Base-by-base conservation (phyloP, 2,797 vertebrate genomes). In the Lepilemur ruficaudatus region DNA sequence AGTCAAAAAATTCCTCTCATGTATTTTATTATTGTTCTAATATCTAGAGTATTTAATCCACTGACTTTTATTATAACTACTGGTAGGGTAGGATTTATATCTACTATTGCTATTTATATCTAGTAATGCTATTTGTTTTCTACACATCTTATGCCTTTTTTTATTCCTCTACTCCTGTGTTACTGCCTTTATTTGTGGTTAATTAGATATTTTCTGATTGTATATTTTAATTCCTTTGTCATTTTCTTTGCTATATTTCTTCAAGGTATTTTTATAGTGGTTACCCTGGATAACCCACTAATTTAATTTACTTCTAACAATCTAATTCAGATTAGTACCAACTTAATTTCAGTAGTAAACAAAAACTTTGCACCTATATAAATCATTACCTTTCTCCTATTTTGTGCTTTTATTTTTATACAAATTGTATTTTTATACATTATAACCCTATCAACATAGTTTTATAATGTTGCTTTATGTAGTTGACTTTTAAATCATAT, bases 401-500 rank as follows among this genome's bases (percentile, higher is more conserved):
- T 50, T 73, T 75, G 25, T 55, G 52, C 38, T 80, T 88, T 55
- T 79, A 41, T 80, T 92, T 73, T 80, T 69, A 52, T 75, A 76
- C 35, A 82, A 25, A 59, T 57, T 89, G n/a, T 63, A 13, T 85
- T 81, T 67, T 76, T 86, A 65, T 76, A 41, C 32, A 23, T 93
- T 82, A 22, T 93, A 75, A 78, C 76, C 22, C 23, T n/a, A 93
- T 86, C 41, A 65, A 20, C 7, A 23, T 69, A 81, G 63, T 30
- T 93, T 93, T 81, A 22, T 93, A 43, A 76, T 88, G n/a, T 89
- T 94, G 38, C n/a, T 91, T 72, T 55, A n/a, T 70, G 28, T 15
- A 41, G 8, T 78, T 94, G 61, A 61, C 55, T 92, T 96, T 73
- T 35, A 94, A 83, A 41, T 93, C 67, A 57, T 55, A 35, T 17